These are phyloP conservation scores for Drosophila aff. DNA, from an alignment of 1,140 invertebrate genomes.

Conservation along the genomic window DNA sequence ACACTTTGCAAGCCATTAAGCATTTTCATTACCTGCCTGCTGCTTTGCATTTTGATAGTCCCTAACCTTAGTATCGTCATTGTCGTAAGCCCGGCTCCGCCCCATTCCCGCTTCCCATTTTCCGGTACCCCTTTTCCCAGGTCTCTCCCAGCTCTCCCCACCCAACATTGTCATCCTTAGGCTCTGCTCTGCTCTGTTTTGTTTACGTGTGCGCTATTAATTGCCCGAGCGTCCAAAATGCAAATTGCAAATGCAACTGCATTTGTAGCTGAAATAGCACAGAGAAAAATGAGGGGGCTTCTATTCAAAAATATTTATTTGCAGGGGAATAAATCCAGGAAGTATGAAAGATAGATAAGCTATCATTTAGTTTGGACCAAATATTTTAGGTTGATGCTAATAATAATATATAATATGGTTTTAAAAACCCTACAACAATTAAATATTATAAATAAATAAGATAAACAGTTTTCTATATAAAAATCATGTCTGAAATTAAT, in stretches of 20 bases:
- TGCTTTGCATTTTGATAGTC: constrained; percentile 82
- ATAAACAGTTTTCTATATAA: background rate
- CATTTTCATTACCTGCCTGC: constrained; percentile 80
- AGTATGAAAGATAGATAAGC: fast-evolving
- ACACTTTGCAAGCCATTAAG: constrained; percentile 83
- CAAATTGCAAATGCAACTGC: constrained; percentile 81
- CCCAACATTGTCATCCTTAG: background rate
- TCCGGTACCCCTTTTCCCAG: constrained; percentile 1
- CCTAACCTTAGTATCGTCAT: constrained; percentile 67
- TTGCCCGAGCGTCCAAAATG: constrained; percentile 76
- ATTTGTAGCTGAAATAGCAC: constrained; percentile 53
- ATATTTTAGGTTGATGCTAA: background rate
- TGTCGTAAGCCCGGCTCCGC: constrained; percentile 36
- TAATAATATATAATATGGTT: too few species aligned
- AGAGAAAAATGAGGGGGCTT: too few species aligned
- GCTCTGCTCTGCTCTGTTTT: constrained; percentile 57
- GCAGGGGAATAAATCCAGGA: too few species aligned
- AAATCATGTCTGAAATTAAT: fast-evolving
- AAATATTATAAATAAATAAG: background rate
- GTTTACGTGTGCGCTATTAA: constrained; percentile 82
- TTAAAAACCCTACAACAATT: too few species aligned
- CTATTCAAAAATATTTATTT: too few species aligned
- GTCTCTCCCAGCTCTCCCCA: background rate
- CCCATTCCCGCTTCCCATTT: background rate
- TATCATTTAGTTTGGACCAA: background rate